Percentiles rank a stretch among this genome's conserved stretches.
Conservation (phyloP, 2,888 invertebrate species). For the Hypsopygia costalis region DNA sequence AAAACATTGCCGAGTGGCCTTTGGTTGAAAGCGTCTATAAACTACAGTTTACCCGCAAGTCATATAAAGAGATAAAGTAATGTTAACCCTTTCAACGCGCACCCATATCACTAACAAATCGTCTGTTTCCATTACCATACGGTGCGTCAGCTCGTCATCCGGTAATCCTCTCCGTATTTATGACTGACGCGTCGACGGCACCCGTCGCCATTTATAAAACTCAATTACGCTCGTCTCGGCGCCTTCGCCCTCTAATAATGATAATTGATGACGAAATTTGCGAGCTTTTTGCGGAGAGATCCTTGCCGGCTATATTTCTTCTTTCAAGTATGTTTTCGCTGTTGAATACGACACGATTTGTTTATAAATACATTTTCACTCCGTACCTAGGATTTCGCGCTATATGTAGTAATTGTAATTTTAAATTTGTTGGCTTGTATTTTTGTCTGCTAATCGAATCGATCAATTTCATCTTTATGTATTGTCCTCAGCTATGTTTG, state of each 20-base stretch:
- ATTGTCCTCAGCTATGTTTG: too few relatives aligned
- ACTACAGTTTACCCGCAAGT: too few relatives aligned
- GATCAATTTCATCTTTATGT: too few relatives aligned
- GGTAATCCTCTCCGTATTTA: conserved; percentile 21
- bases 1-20: too few relatives aligned
- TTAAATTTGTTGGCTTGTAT: too few relatives aligned
- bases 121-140: conserved; percentile 13
- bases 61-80: too few relatives aligned
- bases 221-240: conserved; percentile 67
- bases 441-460: too few relatives aligned
- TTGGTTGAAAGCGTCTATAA: too few relatives aligned
- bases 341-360: conserved; percentile 24
- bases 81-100: neutral
- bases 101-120: conserved; percentile 5
- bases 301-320: conserved; percentile 71
- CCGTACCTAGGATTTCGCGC: too few relatives aligned
- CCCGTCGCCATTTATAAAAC: conserved; percentile 74
- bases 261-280: conserved; percentile 80
- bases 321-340: conserved; percentile 40
- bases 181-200: conserved; percentile 50
- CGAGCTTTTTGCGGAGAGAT: conserved; percentile 77
- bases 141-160: conserved; percentile 9
- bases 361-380: too few relatives aligned
- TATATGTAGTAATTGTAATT: too few relatives aligned
- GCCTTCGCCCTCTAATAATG: conserved; percentile 69